These are phyloP conservation scores for Girardinus metallicus DNA, from an alignment of 2,797 vertebrate genomes.

Conservation along the genomic window DNA sequence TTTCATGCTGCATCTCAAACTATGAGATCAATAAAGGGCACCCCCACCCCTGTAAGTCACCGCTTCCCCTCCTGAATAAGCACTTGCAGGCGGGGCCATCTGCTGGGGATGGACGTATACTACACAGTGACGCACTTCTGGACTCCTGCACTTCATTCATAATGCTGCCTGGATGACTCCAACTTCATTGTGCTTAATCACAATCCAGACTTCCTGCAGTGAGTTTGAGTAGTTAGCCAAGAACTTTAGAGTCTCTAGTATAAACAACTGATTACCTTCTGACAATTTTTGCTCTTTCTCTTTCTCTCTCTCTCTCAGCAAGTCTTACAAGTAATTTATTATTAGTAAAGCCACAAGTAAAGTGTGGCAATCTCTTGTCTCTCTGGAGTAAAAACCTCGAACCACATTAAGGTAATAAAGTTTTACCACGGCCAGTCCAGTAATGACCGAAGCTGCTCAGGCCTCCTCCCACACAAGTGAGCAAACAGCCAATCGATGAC, in stretches of 20 bases:
- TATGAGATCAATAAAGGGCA: conserved; percentile 57
- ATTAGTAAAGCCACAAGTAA: conserved; percentile 13
- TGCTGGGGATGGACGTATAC: conserved; percentile 79
- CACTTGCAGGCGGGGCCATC: conserved; percentile 82
- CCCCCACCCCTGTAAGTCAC: conserved; percentile 3
- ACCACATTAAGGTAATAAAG: conserved; percentile 63
- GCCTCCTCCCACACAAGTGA: conserved; percentile 64
- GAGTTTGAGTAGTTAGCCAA: conserved; percentile 21
- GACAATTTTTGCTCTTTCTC: not conserved
- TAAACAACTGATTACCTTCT: not conserved
- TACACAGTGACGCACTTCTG: conserved; percentile 70
- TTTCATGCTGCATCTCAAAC: conserved; percentile 66
- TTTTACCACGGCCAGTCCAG: conserved; percentile 52
- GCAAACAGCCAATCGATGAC: conserved; percentile 72
- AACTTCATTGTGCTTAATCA: conserved; percentile 31
- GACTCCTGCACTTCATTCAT: conserved; percentile 63
- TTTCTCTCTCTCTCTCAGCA: conserved; percentile 2
- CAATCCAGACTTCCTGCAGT: conserved; percentile 4
- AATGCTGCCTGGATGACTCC: conserved; percentile 40
- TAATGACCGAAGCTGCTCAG: conserved; percentile 54
- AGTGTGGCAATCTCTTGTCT: conserved; percentile 13
- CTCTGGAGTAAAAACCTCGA: conserved; percentile 34
- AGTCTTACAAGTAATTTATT: not conserved
- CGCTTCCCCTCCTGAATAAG: conserved; percentile 39
- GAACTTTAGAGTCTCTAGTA: conserved; percentile 3